Percentiles rank a stretch among this genome's conserved stretches.
Evolutionary conservation across 2,113 vertebrate genomes (phyloP).

Genomic region (Variabilichromis moorii): DNA sequence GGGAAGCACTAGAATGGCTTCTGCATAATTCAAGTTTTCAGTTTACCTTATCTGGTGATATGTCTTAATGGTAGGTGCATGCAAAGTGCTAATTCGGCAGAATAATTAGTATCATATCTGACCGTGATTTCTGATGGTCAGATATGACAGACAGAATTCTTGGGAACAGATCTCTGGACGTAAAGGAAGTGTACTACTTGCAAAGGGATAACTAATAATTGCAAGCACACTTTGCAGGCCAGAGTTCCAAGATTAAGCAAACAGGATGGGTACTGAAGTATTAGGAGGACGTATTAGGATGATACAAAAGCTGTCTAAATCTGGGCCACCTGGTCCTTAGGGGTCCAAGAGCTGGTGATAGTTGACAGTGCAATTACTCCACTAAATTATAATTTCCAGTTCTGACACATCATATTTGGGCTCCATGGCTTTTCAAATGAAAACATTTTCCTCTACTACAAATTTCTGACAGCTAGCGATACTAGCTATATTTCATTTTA

Average conservation of each 20-base stretch:
- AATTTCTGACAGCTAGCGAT: rapidly evolving
- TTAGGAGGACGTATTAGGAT: rapidly evolving
- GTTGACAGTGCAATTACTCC: not conserved
- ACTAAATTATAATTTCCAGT: not conserved
- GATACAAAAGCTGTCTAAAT: rapidly evolving
- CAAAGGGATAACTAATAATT: not conserved
- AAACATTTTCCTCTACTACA: not conserved
- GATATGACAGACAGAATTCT: not conserved
- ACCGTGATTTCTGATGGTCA: not conserved
- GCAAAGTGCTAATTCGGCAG: not conserved
- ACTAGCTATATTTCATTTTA: not conserved
- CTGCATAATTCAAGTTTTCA: not conserved
- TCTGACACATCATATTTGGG: not conserved
- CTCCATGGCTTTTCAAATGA: not conserved
- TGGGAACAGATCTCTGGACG: not conserved
- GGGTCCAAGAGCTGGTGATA: not conserved
- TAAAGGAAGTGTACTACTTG: not conserved
- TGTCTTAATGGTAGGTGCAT: not conserved
- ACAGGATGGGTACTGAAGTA: not conserved
- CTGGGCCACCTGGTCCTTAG: rapidly evolving
- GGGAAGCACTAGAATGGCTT: not conserved
- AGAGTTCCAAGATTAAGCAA: not conserved
- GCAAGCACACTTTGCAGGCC: not conserved
- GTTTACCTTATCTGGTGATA: not conserved
- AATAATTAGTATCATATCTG: not conserved